phyloP scores from a whole-genome alignment of 2,113 vertebrate species.

The Notechis scutatus region DNA sequence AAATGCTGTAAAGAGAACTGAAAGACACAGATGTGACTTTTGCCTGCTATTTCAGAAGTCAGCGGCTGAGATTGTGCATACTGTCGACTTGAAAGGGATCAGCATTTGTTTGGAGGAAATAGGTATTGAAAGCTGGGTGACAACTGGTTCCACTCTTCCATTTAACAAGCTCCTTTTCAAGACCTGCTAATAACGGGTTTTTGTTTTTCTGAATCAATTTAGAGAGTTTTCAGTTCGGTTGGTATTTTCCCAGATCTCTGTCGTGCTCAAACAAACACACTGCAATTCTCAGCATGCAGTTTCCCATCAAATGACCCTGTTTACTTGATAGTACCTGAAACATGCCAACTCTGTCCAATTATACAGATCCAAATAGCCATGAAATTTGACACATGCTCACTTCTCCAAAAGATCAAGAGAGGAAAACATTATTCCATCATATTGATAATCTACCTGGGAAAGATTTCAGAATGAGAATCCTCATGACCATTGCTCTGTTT shows the following conservation, averaged over 20 bases:
- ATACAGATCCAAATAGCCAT: not conserved
- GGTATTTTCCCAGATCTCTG: not conserved
- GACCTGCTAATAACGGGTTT: conserved; percentile 7
- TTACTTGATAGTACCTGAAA: not conserved
- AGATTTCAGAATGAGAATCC: not conserved
- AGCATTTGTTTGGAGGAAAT: conserved; percentile 11
- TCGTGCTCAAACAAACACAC: not conserved
- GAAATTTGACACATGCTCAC: not conserved
- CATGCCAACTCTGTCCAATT: not conserved
- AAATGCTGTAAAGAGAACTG: conserved; percentile 65
- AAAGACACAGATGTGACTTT: conserved; percentile 75
- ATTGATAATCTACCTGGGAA: not conserved
- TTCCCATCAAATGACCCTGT: not conserved
- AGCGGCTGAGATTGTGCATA: conserved; percentile 17
- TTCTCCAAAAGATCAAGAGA: not conserved
- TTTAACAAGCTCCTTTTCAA: not conserved
- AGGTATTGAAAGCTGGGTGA: conserved; percentile 23
- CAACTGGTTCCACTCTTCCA: conserved; percentile 4
- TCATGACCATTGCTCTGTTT: not conserved
- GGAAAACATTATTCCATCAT: not conserved
- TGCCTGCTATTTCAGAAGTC: conserved; percentile 37
- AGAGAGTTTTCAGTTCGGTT: not conserved
- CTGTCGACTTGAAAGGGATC: conserved; percentile 29
- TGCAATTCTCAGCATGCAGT: not conserved
- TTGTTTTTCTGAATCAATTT: not conserved